Conservation (phyloP, 2,113 vertebrate genomes). For the Leptobrachium ailaonicum region DNA sequence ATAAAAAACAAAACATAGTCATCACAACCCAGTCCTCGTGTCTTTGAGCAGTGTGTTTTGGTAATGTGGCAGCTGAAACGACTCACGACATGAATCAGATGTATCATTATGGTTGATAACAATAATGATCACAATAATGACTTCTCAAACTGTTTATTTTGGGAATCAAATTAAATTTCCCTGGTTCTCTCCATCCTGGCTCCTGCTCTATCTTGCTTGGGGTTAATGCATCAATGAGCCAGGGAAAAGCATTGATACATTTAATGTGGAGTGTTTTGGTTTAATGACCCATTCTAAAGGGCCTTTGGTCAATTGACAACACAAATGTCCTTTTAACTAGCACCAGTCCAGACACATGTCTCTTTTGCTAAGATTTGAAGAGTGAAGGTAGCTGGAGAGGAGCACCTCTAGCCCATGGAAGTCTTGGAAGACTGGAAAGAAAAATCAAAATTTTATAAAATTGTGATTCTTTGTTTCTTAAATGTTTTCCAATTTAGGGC, state of each 20-base stretch:
- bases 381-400: no score
- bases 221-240: conserved; percentile 73
- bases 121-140: conserved; percentile 59
- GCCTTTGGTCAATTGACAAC: conserved; percentile 72
- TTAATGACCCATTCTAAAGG: conserved; percentile 87
- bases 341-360: not conserved
- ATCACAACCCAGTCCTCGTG: no score
- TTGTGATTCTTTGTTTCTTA: no score
- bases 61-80: no score
- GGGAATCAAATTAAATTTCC: conserved; percentile 72
- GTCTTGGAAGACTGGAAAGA: no score
- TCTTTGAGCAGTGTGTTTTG: no score
- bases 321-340: conserved; percentile 59
- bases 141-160: conserved; percentile 63
- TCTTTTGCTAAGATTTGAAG: not conserved
- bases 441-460: no score
- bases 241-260: conserved; percentile 75
- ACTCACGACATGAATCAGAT: not conserved
- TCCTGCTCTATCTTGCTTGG: conserved; percentile 66
- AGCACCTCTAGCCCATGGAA: no score
- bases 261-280: conserved; percentile 65
- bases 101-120: conserved; percentile 61
- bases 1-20: no score
- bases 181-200: conserved; percentile 70
- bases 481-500: no score